Conservation (phyloP, 2,797 vertebrate genomes). For the Carapus acus region DNA sequence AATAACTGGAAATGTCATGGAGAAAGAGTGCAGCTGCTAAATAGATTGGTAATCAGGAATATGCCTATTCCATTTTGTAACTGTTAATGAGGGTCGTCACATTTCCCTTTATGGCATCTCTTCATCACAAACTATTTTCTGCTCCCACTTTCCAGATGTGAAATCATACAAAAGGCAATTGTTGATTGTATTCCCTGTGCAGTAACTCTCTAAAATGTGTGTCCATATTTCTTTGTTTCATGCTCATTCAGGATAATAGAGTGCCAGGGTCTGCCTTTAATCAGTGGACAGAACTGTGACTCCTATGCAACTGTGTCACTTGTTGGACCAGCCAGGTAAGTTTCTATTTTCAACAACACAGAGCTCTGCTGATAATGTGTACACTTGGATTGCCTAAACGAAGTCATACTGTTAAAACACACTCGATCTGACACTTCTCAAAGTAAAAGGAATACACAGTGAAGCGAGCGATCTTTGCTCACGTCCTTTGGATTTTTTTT, state of each 20-base stretch:
- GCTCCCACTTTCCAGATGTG: conserved; percentile 9
- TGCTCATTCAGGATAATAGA: conserved; percentile 81
- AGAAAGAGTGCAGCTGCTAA: conserved; percentile 30
- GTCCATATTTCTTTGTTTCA: conserved; percentile 11
- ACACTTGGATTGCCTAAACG: too few species aligned
- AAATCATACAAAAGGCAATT: neutral
- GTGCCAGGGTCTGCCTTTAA: conserved; percentile 91
- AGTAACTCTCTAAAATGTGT: neutral
- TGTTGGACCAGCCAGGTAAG: conserved; percentile 90
- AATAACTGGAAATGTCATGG: conserved; percentile 35
- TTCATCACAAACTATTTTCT: conserved; percentile 45
- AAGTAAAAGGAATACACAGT: too few species aligned
- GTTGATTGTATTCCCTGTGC: neutral
- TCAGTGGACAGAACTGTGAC: conserved; percentile 95
- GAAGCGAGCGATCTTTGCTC: too few species aligned
- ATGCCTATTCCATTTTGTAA: too few species aligned
- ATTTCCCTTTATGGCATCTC: conserved; percentile 25
- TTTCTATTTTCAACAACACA: neutral
- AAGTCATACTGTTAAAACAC: too few species aligned
- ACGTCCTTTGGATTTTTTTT: too few species aligned
- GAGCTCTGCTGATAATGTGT: neutral
- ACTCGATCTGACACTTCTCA: too few species aligned
- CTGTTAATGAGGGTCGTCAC: neutral
- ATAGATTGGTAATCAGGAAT: neutral
- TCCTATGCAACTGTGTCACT: conserved; percentile 92